Base-by-base conservation (phyloP, 37 sponge, comb jelly and placozoan genomes). In the Halisarca cf. caerulea region DNA sequence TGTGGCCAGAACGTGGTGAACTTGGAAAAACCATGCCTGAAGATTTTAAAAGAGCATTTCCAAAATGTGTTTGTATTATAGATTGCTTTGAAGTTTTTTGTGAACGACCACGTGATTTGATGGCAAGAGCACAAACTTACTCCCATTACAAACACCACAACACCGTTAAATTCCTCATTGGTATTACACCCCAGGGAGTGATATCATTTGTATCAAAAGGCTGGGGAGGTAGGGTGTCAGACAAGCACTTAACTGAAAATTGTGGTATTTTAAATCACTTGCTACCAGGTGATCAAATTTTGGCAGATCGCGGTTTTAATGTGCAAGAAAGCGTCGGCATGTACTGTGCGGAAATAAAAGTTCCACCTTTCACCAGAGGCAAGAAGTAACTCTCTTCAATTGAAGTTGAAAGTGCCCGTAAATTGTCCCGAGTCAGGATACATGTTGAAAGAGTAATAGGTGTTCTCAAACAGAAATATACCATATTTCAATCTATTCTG, bases 401-500 rank as follows among this genome's bases (percentile, higher is more conserved):
- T 8, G 83, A 88, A 45, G 80, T 94, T 0, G 91, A 94, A 54
- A 78, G 85, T 69, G 88, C 94, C 28, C 34, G 89, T 21, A 60
- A 38, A 1, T 88, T 94, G 4, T 91, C 91, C 1, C 87, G 90
- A 84, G 91, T 94, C 8, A 36, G 88, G 27, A 94, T 94, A 14
- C 94, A 94, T 60, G 94, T 94, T 0, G 91, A 94, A 82, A 25
- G 89, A 23, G 86, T 94, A 2, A 94, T 94, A 37, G 91, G 91
- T 1, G 18, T 0, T 35, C 81, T 94, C 0, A 33, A 80, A 51
- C 85, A 88, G 39, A 90, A 87, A 40, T 93, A 90, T 40, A 34
- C 74, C 17, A 83, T 93, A 27, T 61, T 92, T 4, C 69, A 78
- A 27, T 57, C 47, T 8, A 92, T 87, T 54, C 47, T 82, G 23